Conservation (phyloP, 1,140 invertebrate genomes). For the Zaprionus africanus region DNA sequence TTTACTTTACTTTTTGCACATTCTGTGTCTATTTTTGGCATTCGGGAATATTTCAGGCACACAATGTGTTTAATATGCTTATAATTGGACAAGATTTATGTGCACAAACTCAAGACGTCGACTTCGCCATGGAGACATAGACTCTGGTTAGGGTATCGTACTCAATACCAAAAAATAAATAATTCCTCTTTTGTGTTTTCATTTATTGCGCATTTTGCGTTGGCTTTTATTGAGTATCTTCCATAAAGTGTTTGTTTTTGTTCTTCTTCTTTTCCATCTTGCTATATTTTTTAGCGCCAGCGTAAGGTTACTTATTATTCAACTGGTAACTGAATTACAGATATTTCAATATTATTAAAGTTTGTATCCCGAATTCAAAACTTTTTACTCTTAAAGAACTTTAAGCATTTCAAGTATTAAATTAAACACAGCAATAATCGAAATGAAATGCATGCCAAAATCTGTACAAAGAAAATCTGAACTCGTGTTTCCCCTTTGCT, state of each 20-base stretch:
- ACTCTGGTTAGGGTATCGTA: slow-evolving; percentile 2
- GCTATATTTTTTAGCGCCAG: background rate
- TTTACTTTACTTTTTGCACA: slow-evolving; percentile 24
- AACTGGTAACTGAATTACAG: background rate
- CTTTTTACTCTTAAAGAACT: too few relatives aligned
- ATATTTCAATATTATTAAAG: too few relatives aligned
- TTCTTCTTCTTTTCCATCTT: background rate
- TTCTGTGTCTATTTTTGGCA: slow-evolving; percentile 37
- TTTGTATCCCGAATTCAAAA: too few relatives aligned
- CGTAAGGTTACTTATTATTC: background rate
- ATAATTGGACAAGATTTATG: slow-evolving; percentile 51
- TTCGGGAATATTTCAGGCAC: slow-evolving; percentile 11
- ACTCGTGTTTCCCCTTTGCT: background rate
- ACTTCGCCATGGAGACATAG: background rate
- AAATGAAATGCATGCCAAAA: background rate
- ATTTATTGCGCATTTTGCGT: slow-evolving; percentile 21
- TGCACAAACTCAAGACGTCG: background rate
- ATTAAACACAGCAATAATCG: too few relatives aligned
- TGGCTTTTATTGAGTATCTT: background rate
- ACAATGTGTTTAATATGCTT: slow-evolving; percentile 52
- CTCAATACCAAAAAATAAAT: slow-evolving; percentile 37
- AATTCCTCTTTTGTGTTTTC: slow-evolving; percentile 32
- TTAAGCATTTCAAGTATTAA: too few relatives aligned
- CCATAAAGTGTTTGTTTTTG: background rate
- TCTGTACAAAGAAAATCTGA: background rate